Evolutionary conservation across 2,888 invertebrate species (phyloP).

Genomic region (Anaspis maculata): DNA sequence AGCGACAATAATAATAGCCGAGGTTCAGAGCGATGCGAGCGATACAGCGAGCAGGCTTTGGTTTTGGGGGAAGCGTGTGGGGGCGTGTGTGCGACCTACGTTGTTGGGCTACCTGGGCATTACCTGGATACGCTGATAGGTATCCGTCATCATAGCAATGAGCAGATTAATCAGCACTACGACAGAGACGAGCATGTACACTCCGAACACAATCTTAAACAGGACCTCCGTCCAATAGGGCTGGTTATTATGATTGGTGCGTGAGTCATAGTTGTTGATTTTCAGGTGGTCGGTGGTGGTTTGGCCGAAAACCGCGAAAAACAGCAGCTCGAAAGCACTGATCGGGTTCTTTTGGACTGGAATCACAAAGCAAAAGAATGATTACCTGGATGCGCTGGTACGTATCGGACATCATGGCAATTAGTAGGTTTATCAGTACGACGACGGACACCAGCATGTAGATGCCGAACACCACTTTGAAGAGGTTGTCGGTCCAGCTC

Average conservation of each 20-base stretch:
- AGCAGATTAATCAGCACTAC: constrained; percentile 98
- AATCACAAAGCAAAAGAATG: constrained; percentile 48
- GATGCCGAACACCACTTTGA: constrained; percentile 89
- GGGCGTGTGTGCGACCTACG: too few species aligned
- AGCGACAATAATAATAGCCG: too few species aligned
- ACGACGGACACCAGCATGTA: constrained; percentile 98
- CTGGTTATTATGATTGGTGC: constrained; percentile 48
- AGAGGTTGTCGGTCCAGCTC: constrained; percentile 76
- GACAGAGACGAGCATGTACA: constrained; percentile 98
- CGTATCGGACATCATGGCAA: constrained; percentile 99
- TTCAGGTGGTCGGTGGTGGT: constrained; percentile 75
- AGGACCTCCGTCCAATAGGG: constrained; percentile 78
- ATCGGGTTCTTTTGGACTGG: constrained; percentile 87
- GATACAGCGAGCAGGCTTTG: too few species aligned
- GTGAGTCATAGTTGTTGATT: constrained; percentile 51
- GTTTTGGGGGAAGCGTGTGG: too few species aligned
- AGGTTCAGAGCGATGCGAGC: too few species aligned
- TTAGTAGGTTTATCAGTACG: constrained; percentile 96
- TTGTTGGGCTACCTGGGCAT: constrained; percentile 33
- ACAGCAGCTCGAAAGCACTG: constrained; percentile 93
- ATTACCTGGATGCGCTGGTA: constrained; percentile 97
- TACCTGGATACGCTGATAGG: constrained; percentile 97
- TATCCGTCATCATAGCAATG: constrained; percentile 99
- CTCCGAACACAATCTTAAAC: constrained; percentile 81
- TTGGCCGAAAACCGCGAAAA: constrained; percentile 97